These are phyloP conservation scores for Willisornis vidua DNA, from an alignment of 2,113 vertebrate species.

Conservation along the genomic window DNA sequence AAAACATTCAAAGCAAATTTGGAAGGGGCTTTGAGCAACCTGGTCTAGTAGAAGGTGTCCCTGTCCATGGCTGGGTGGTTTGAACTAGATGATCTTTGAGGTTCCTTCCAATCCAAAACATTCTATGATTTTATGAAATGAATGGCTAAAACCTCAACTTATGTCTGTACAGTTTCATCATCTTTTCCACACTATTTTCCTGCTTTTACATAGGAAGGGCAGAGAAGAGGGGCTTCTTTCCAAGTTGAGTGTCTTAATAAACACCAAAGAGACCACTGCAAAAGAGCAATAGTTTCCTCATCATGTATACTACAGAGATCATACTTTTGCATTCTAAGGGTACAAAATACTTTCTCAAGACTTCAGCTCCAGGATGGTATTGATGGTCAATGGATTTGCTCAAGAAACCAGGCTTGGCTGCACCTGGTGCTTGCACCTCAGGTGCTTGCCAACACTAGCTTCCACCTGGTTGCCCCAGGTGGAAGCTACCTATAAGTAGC, in stretches of 20 bases:
- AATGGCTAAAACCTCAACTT: background rate
- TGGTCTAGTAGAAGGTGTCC: background rate
- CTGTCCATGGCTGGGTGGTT: rapidly evolving
- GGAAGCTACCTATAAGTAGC: background rate
- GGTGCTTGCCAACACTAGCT: background rate
- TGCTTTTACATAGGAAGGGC: background rate
- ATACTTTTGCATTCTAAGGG: background rate
- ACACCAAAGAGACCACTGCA: background rate
- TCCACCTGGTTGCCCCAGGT: background rate
- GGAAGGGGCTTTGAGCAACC: background rate
- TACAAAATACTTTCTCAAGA: background rate
- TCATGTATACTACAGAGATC: background rate
- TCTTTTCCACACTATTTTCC: background rate
- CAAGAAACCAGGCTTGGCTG: background rate
- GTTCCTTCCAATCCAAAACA: background rate
- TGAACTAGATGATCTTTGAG: background rate
- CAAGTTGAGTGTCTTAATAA: background rate
- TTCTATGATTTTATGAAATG: background rate
- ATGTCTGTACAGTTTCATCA: background rate
- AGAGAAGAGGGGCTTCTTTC: background rate
- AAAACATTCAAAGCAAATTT: background rate
- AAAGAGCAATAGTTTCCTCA: background rate
- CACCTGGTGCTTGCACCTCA: background rate
- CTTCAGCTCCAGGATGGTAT: background rate
- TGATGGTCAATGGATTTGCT: background rate